Conservation (phyloP, 2,888 invertebrate species). For the Onthophagus sagittarius region DNA sequence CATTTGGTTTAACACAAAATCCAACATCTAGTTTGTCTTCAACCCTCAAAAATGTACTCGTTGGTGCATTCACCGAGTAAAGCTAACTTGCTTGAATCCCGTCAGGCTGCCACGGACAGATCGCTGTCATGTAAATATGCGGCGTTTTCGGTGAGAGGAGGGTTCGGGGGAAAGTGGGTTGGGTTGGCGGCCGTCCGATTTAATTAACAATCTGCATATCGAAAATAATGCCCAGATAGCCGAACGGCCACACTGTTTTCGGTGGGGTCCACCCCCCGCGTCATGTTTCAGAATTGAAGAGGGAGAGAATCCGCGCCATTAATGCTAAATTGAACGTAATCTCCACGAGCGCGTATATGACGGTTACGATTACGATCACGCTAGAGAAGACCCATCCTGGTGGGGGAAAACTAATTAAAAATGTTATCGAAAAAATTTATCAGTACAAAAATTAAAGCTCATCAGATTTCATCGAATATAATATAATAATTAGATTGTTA, state of each 20-base stretch:
- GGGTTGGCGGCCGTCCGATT: conserved; percentile 35
- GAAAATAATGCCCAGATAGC: conserved; percentile 48
- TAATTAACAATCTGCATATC: conserved; percentile 51
- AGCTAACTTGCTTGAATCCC: not conserved
- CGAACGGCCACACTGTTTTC: conserved; percentile 35
- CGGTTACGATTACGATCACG: not conserved
- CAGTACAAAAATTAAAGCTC: no score
- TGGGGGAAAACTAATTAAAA: not conserved
- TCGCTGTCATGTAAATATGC: conserved; percentile 52
- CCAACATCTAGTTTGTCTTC: no score
- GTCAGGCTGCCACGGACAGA: conserved; percentile 46
- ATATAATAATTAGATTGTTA: no score
- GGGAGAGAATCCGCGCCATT: not conserved
- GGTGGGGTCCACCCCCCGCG: conserved; percentile 39
- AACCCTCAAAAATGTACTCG: not conserved
- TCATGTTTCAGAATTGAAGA: no score
- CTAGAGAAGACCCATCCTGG: not conserved
- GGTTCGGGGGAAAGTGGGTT: not conserved
- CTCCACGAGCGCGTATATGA: not conserved
- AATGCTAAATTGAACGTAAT: not conserved
- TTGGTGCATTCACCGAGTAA: conserved; percentile 32
- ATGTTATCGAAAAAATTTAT: not conserved
- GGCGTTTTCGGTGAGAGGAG: conserved; percentile 26
- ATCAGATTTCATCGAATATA: no score
- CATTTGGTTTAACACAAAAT: no score